Evolutionary conservation across 2,888 invertebrate genomes (phyloP).

Genomic region (Siphonodentalium dalli): DNA sequence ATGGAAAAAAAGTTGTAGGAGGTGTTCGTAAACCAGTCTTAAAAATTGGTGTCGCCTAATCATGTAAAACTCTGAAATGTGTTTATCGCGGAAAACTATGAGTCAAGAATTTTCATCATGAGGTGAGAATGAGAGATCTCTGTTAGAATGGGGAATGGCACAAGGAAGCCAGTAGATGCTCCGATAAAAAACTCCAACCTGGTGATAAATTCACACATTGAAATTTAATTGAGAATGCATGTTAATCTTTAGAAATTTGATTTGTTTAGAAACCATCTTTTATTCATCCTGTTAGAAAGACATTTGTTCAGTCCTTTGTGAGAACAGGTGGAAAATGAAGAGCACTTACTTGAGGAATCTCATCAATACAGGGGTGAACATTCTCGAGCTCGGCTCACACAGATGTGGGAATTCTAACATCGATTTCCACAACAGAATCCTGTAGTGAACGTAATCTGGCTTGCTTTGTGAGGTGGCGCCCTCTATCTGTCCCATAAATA

Average conservation of each 20-base stretch:
- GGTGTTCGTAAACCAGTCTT: too few relatives aligned
- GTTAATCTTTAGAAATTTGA: too few relatives aligned
- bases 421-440: constrained; percentile 81
- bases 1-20: too few relatives aligned
- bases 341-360: constrained; percentile 76
- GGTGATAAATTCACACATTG: not conserved
- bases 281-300: too few relatives aligned
- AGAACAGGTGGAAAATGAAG: not conserved
- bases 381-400: constrained; percentile 81
- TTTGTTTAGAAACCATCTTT: too few relatives aligned
- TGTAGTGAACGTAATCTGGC: constrained; percentile 78
- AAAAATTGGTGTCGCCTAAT: too few relatives aligned
- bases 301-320: not conserved
- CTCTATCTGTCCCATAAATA: constrained; percentile 3
- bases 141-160: too few relatives aligned
- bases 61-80: too few relatives aligned
- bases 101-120: too few relatives aligned
- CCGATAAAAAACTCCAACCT: not conserved
- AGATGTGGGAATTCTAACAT: constrained; percentile 78
- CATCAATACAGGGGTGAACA: constrained; percentile 81
- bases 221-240: not conserved
- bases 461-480: too few relatives aligned
- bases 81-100: too few relatives aligned
- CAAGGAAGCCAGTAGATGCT: not conserved
- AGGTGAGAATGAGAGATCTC: too few relatives aligned